Conservation (phyloP, 2,888 invertebrate genomes). For the Patella ulyssiponensis region DNA sequence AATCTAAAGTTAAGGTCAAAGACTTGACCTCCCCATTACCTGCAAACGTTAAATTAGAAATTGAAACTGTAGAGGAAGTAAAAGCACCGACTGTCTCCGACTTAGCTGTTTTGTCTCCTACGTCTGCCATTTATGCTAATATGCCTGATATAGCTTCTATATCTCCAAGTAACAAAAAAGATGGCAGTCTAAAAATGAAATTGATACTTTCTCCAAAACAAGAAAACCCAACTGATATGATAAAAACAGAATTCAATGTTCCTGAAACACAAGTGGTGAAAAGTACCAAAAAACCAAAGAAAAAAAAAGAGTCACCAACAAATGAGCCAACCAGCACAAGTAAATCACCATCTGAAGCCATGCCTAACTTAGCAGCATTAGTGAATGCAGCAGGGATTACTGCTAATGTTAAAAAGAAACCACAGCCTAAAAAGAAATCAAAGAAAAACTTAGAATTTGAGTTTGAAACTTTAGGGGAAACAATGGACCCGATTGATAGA, state of each 20-base stretch:
- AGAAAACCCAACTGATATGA: background rate
- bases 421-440: background rate
- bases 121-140: background rate
- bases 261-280: conserved; percentile 27
- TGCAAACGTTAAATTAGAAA: background rate
- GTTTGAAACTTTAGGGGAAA: conserved; percentile 23
- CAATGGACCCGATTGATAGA: conserved; percentile 30
- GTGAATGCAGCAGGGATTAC: conserved; percentile 9
- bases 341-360: conserved; percentile 23
- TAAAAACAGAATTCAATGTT: conserved; percentile 1
- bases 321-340: background rate
- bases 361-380: conserved; percentile 42
- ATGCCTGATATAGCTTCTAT: background rate
- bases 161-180: background rate
- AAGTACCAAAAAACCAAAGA: conserved; percentile 79
- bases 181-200: conserved; percentile 43
- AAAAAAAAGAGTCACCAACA: conserved; percentile 76
- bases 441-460: conserved; percentile 18
- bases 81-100: background rate
- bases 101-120: background rate
- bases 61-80: background rate
- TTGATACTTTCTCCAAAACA: conserved; percentile 40
- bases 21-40: background rate
- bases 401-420: conserved; percentile 4
- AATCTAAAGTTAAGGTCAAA: conserved; percentile 39